A percentile compares a stretch with the other conserved stretches of the same genome.
Conservation (phyloP, 2,888 invertebrate genomes). For the Galerucella nymphaeae region DNA sequence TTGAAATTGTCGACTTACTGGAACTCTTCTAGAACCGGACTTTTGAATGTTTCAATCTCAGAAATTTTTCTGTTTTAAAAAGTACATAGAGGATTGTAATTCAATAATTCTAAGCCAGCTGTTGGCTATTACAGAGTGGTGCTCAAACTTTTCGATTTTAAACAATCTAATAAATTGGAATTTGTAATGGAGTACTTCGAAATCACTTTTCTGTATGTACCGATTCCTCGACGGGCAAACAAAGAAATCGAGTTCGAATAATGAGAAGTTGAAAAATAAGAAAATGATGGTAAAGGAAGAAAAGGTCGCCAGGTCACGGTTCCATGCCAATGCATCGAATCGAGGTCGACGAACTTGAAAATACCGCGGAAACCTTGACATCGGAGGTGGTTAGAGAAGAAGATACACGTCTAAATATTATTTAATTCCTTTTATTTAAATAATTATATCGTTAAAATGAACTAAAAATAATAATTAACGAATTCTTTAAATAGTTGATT, state of each 20-base stretch:
- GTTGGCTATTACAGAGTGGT: too few species aligned
- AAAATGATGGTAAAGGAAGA: conserved; percentile 6
- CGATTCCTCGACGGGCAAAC: background rate
- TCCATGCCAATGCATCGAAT: conserved; percentile 24
- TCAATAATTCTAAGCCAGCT: too few species aligned
- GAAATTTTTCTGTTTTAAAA: too few species aligned
- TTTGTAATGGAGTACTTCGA: background rate
- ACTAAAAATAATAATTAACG: too few species aligned
- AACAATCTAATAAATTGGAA: too few species aligned
- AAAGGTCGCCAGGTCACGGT: conserved; percentile 29
- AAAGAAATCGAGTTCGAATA: conserved; percentile 9
- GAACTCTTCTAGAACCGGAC: too few species aligned
- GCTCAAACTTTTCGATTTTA: too few species aligned
- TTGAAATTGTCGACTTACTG: too few species aligned
- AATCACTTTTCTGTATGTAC: conserved; percentile 3
- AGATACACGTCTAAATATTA: background rate
- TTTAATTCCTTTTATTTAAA: background rate
- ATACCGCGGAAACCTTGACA: conserved; percentile 1
- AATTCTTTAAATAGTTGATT: too few species aligned
- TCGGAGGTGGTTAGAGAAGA: background rate
- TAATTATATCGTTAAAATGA: background rate
- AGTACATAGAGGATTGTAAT: too few species aligned
- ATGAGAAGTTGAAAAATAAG: conserved; percentile 4
- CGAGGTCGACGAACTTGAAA: conserved; percentile 29
- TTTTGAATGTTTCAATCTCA: too few species aligned